Conservation (phyloP, 2,113 vertebrate genomes). For the Brevimyrus niger region DNA sequence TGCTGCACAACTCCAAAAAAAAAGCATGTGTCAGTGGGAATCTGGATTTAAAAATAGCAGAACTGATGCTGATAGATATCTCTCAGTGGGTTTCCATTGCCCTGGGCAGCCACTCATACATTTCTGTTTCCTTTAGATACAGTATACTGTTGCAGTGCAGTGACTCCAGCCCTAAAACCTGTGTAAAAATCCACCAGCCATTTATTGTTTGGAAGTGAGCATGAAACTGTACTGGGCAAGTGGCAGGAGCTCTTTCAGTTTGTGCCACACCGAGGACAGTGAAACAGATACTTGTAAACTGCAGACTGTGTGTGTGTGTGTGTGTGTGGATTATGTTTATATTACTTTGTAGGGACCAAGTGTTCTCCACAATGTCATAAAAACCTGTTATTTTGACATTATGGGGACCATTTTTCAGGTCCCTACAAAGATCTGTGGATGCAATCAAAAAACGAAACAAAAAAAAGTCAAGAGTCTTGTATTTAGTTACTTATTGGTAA, state of each 20-base stretch:
- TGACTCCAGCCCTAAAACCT: neutral
- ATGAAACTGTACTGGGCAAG: neutral
- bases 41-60: neutral
- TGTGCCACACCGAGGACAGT: neutral
- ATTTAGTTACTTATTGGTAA: no score
- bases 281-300: neutral
- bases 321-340: neutral
- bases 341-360: no score
- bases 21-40: neutral
- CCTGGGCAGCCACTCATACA: neutral
- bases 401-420: no score
- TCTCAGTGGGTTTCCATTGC: neutral
- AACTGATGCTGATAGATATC: slow-evolving; percentile 1
- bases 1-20: neutral
- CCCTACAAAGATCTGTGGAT: no score
- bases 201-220: neutral
- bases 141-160: neutral
- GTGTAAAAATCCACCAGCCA: neutral
- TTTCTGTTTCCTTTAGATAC: neutral
- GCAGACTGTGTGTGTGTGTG: neutral
- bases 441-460: neutral
- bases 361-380: no score
- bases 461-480: neutral
- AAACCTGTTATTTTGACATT: no score
- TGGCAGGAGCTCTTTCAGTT: neutral